Conservation (phyloP, 2,113 vertebrate genomes). For the Microtus ochrogaster region DNA sequence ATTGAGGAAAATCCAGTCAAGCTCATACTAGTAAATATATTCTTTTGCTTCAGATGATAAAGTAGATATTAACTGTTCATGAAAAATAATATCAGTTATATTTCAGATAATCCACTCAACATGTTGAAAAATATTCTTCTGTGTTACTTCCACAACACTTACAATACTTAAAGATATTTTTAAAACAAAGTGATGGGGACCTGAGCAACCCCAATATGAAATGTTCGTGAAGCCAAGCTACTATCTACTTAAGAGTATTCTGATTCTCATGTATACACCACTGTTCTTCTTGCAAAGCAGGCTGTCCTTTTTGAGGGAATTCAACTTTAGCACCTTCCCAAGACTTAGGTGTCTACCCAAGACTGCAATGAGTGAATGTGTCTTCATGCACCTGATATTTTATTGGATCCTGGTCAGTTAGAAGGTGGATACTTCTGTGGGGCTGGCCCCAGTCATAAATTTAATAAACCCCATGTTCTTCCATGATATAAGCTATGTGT, state of each 20-base stretch:
- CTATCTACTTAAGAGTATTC: background rate
- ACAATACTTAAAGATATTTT: background rate
- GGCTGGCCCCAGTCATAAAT: background rate
- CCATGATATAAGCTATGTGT: too few relatives aligned
- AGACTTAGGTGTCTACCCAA: background rate
- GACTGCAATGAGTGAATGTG: background rate
- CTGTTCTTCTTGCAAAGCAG: background rate
- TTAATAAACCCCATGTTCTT: background rate
- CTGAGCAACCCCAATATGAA: background rate
- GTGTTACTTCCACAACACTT: background rate
- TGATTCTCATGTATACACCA: background rate
- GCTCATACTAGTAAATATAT: background rate
- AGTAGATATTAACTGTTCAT: background rate
- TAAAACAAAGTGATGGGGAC: background rate
- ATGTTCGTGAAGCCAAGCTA: background rate
- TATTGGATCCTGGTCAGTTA: background rate
- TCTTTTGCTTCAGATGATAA: slow-evolving; percentile 1
- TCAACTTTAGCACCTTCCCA: background rate
- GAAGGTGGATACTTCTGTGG: background rate
- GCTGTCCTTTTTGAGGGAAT: background rate
- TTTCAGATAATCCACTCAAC: background rate
- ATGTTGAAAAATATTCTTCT: background rate
- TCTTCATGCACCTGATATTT: background rate
- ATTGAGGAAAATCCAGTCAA: background rate
- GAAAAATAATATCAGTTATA: background rate